phyloP scores from a whole-genome alignment of 2,113 vertebrate genomes.

The Serranochromis macrocephalus region DNA sequence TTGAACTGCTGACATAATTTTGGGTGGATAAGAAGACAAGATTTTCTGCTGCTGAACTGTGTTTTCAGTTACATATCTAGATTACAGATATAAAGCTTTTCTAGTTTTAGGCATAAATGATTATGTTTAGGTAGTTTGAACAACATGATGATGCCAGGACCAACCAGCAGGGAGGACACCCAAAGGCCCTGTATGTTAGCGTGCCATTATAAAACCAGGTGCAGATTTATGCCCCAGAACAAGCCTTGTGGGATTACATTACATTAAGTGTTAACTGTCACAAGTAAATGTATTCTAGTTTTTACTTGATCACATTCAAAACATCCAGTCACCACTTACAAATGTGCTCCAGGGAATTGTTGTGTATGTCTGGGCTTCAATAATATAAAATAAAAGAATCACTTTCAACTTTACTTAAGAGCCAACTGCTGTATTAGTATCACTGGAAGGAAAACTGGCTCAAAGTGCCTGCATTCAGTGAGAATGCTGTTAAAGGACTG shows the following conservation, averaged over 20 bases:
- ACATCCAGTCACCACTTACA: not conserved
- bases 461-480: not conserved
- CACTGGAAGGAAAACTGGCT: not conserved
- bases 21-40: not conserved
- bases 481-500: not conserved
- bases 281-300: not conserved
- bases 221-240: constrained; percentile 5
- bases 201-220: constrained; percentile 36
- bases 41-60: not conserved
- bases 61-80: constrained; percentile 1
- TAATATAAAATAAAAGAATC: not conserved
- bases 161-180: not conserved
- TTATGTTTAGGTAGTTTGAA: constrained; percentile 12
- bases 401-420: not conserved
- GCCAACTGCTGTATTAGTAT: not conserved
- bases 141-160: not conserved
- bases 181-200: not conserved
- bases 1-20: constrained; percentile 2
- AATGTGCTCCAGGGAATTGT: not conserved
- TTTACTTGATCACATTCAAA: not conserved
- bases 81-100: constrained; percentile 49
- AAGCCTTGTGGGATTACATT: not conserved
- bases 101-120: constrained; percentile 20
- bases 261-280: not conserved
- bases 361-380: not conserved